These are phyloP conservation scores for Dryobotodes eremita DNA, from an alignment of 2,888 invertebrate species.

Conservation along the genomic window DNA sequence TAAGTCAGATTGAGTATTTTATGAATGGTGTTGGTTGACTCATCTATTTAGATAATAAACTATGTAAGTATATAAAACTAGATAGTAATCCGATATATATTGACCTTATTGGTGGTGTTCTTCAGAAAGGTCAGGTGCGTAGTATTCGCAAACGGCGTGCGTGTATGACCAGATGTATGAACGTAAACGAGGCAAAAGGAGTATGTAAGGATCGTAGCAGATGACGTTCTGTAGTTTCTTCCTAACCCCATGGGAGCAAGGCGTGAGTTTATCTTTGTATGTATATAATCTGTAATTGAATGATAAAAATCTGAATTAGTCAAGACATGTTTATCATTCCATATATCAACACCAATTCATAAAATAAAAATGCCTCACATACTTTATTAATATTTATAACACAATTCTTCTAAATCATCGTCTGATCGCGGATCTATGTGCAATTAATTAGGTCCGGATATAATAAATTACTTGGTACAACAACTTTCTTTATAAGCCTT, in stretches of 20 bases:
- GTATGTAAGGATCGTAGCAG: too few relatives aligned
- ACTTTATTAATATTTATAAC: neutral
- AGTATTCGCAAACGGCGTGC: too few relatives aligned
- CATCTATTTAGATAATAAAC: neutral
- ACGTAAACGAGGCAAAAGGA: too few relatives aligned
- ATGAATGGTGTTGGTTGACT: neutral
- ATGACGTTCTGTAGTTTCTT: too few relatives aligned
- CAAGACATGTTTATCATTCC: constrained; percentile 1
- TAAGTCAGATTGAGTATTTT: neutral
- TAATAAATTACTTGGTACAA: constrained; percentile 31
- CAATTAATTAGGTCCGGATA: constrained; percentile 17
- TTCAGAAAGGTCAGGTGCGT: too few relatives aligned
- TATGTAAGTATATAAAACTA: neutral
- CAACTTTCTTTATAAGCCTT: constrained; percentile 28
- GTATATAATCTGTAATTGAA: too few relatives aligned
- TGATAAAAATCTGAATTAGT: neutral
- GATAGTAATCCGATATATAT: constrained; percentile 15
- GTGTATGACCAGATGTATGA: too few relatives aligned
- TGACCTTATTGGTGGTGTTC: too few relatives aligned
- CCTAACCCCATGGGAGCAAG: too few relatives aligned
- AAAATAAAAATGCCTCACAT: constrained; percentile 16
- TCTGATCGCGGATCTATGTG: constrained; percentile 5
- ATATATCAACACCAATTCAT: constrained; percentile 9
- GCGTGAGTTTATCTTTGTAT: too few relatives aligned
- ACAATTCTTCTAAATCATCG: constrained; percentile 11